Percentiles rank a stretch among this genome's conserved stretches.
Evolutionary conservation across 2,888 invertebrate genomes (phyloP).

Genomic region (Drosophila paramelanica): DNA sequence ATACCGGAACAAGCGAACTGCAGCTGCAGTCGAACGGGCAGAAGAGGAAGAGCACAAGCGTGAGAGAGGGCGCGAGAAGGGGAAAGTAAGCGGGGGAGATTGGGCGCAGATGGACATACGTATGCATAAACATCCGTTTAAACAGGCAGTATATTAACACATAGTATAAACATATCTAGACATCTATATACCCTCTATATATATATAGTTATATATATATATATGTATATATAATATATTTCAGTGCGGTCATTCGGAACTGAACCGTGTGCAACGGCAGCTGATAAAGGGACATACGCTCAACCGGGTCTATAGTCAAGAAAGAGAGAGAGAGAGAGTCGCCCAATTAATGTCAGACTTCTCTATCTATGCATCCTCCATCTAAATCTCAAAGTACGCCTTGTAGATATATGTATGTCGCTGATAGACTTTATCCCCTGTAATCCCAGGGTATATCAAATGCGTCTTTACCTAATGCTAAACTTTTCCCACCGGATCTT

Average conservation of each 20-base stretch:
- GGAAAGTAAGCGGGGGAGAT: background rate
- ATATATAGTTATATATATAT: background rate
- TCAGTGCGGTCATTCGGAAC: conserved; percentile 24
- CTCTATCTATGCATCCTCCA: too few species aligned
- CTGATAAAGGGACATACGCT: conserved; percentile 44
- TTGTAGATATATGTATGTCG: background rate
- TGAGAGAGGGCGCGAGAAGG: background rate
- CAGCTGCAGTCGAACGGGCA: conserved; percentile 6
- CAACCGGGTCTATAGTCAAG: conserved; percentile 1
- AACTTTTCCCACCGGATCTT: background rate
- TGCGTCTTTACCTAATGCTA: background rate
- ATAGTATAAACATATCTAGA: background rate
- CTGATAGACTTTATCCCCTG: background rate
- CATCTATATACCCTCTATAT: conserved; percentile 1
- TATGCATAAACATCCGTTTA: conserved; percentile 30
- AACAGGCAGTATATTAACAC: conserved; percentile 13
- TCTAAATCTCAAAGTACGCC: background rate
- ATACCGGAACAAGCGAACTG: conserved; percentile 26
- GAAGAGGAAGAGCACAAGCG: background rate
- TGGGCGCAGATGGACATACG: conserved; percentile 7
- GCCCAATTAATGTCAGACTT: background rate
- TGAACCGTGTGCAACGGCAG: conserved; percentile 36
- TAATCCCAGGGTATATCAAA: background rate
- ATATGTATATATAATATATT: conserved; percentile 1
- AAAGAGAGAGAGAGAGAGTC: background rate